Base-by-base conservation (phyloP, 2,797 vertebrate genomes). In the Oreonectes daqikongensis region DNA sequence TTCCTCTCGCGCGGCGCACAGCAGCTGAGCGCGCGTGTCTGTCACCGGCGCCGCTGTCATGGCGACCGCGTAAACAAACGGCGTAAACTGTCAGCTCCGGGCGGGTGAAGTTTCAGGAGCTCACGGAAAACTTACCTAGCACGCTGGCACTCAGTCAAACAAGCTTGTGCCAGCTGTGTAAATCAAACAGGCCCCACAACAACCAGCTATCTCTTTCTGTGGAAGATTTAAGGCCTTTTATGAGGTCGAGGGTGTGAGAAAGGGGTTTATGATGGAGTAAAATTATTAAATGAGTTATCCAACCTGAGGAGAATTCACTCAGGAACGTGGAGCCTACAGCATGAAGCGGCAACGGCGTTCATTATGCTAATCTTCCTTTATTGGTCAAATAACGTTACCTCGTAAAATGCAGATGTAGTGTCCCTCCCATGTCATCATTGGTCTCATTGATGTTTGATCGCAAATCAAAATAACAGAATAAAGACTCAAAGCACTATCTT, bases 1-100 rank as follows among this genome's bases (percentile, higher is more conserved):
- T 95, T 93, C 93, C 91, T 90, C 83, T 86, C 86, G 89, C 93
- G 90, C 86, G 90, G 89, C 86, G 60, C 83, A 85, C 88, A 95
- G 90, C 95, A 96, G 94, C 95, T 96, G 94, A 91, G 91, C 84
- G 90, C 74, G 86, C 89, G 90, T 93, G 89, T 90, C 79, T 87
- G 91, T 91, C 92, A 90, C 91, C 92, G 90, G 87, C 35, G 15
- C 77, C 83, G 89, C 84, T 82, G 85, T 93, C 93, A 93, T 81
- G 87, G 92, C 88, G 91, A 96, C 94, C 0, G 55, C 84, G 90
- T 93, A 89, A 95, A 95, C 93, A 95, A 46, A 88, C 88, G 86
- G 84, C 72, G 85, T 90, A 89, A 93, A 93, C 92, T 91, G 88
- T 93, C 92, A 91, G 92, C 94, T 90, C 17, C 10, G 78, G 84